Percentiles rank a stretch among this genome's conserved stretches.
These are phyloP conservation scores for Triplophysa rosa DNA, from an alignment of 2,113 vertebrate genomes.

Conservation along the genomic window DNA sequence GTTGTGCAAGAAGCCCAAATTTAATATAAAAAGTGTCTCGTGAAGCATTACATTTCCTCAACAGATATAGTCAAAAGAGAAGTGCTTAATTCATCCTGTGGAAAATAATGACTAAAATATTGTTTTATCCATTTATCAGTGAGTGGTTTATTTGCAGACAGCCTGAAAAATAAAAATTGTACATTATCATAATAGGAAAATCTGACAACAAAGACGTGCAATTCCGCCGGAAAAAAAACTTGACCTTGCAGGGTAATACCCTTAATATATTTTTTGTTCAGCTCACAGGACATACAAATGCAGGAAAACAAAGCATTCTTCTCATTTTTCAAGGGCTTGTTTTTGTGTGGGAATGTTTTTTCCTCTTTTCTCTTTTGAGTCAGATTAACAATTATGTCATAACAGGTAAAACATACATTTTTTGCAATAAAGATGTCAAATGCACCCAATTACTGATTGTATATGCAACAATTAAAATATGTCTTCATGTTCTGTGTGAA, in stretches of 20 bases:
- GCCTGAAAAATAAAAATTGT: background rate
- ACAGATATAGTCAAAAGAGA: background rate
- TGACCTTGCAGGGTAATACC: background rate
- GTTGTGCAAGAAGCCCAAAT: background rate
- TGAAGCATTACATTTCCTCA: background rate
- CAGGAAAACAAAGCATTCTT: background rate
- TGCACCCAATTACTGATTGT: background rate
- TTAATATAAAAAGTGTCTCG: no score
- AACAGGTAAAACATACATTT: background rate
- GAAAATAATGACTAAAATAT: no score
- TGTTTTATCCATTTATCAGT: no score
- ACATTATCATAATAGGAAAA: background rate
- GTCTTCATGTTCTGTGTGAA: no score
- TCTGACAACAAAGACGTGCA: background rate
- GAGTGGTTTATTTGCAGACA: no score
- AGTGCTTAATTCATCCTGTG: no score
- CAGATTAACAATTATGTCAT: background rate
- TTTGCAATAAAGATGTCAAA: background rate
- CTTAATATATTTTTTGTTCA: constrained; percentile 2
- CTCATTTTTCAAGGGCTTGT: no score
- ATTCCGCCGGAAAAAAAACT: background rate
- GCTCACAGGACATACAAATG: background rate
- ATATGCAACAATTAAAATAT: background rate
- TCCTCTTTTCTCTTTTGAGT: background rate
- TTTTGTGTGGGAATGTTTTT: background rate